Evolutionary conservation across 2,113 vertebrate genomes (phyloP).

Genomic region (Hypocryptadius cinnamomeus): DNA sequence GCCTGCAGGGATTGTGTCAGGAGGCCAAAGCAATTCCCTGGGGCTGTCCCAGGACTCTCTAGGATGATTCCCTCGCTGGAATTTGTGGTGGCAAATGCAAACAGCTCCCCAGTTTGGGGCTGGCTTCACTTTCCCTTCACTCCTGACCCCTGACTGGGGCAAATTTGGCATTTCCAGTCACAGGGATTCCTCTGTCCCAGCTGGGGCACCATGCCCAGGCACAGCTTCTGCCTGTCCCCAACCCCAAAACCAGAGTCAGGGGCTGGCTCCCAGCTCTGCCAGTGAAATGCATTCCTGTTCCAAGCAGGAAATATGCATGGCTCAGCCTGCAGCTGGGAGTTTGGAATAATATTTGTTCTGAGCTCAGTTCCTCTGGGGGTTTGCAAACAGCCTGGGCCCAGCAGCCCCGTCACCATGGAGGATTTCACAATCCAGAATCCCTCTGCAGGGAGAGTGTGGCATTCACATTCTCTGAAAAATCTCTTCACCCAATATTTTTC

Average conservation of each 20-base stretch:
- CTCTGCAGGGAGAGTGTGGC: too few species aligned
- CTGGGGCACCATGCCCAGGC: neutral
- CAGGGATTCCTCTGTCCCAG: neutral
- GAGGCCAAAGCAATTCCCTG: neutral
- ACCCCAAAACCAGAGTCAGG: neutral
- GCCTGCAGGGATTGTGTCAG: neutral
- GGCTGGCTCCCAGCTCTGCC: neutral
- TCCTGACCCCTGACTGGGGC: neutral
- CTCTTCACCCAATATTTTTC: too few species aligned
- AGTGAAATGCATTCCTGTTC: neutral
- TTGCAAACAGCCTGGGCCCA: neutral
- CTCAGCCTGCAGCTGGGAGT: neutral
- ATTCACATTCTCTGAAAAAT: too few species aligned
- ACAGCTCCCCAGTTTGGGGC: neutral
- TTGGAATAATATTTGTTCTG: constrained; percentile 1
- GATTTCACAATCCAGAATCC: neutral
- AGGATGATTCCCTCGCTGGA: neutral
- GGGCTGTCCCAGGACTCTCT: neutral
- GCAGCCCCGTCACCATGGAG: neutral
- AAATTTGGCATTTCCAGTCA: neutral
- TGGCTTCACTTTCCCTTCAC: neutral
- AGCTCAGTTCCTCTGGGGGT: neutral
- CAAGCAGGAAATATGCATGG: neutral
- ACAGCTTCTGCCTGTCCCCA: neutral
- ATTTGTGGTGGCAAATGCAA: neutral